Percentiles rank a stretch among this genome's conserved stretches.
Conservation (phyloP, 2,797 vertebrate species). For the Molossus molossus region DNA sequence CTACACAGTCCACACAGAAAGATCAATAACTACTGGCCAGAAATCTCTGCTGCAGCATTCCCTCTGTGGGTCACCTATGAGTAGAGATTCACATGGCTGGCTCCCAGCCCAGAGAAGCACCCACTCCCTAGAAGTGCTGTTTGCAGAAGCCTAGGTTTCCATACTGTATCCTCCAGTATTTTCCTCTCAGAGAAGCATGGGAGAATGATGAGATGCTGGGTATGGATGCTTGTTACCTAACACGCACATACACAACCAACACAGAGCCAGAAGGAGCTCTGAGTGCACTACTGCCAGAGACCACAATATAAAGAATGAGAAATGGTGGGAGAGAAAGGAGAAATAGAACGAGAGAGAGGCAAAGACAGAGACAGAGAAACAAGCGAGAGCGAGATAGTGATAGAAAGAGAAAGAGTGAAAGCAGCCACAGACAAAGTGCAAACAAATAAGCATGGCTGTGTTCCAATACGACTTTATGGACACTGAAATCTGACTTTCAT, state of each 20-base stretch:
- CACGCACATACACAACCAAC: neutral
- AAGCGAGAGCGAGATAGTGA: neutral
- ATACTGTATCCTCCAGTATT: neutral
- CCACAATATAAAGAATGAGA: neutral
- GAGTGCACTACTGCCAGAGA: neutral
- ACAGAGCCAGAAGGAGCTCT: neutral
- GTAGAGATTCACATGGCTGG: slow-evolving; percentile 24
- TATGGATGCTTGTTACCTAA: slow-evolving; percentile 23
- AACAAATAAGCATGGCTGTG: slow-evolving; percentile 55
- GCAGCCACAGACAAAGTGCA: neutral
- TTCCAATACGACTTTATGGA: slow-evolving; percentile 21
- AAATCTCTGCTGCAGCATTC: slow-evolving; percentile 57
- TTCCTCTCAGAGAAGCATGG: neutral
- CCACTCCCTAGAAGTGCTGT: neutral
- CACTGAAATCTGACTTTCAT: slow-evolving; percentile 47
- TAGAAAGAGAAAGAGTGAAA: neutral
- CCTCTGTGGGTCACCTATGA: slow-evolving; percentile 42
- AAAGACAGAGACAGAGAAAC: neutral
- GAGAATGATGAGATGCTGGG: slow-evolving; percentile 19
- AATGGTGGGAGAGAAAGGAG: neutral
- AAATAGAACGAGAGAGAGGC: neutral
- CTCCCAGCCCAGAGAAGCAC: slow-evolving; percentile 36
- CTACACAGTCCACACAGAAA: slow-evolving; percentile 60
- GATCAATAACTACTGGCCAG: slow-evolving; percentile 46
- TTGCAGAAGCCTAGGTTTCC: neutral